Evolutionary conservation across 2,888 invertebrate species (phyloP), one percentile per base, ranked within the genome.

Genomic region (Patella pellucida): DNA sequence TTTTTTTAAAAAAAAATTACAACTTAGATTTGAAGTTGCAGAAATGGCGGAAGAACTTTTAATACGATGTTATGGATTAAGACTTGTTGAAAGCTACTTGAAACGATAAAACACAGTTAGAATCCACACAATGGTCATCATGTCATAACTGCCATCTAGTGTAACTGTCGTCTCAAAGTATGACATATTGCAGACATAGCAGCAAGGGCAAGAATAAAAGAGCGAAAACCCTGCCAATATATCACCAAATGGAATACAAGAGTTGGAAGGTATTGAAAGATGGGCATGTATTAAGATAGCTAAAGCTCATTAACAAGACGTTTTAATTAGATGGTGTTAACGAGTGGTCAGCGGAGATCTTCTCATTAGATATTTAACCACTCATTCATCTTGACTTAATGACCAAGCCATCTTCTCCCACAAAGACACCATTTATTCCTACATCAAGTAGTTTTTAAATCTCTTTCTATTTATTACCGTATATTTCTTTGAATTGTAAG

Each of bases 371-470:
- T 2, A 23, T 62, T 62, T 62, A 62, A 23, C 19, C 12, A 11
- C 23, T 23, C 62, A 62, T 62, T 23, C 62, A 62, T 62, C 62
- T 62, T 62, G 62, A 62, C 23, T 23, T 23, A 62, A 62, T 62
- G 62, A 62, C 62, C 62, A 62, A 19, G 12, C 19, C 23, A 23
- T 23, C 19, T 62, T 62, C 23, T 23, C 19, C 23, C 62, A 62
- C 62, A 62, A 62, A 62, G 62, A 62, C 62, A 62, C 12, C 62
- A 62, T 62, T 62, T 62, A 62, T 62, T 62, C 62, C 41, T 11
- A 11, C 19, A 19, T 19, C 62, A 62, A 62, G 62, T 23, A 23
- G 62, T 62, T 23, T 62, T 23, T 19, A 62, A 62, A 62, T 23
- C 62, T 23, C 19, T 62, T 14, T 19, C 23, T 62, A 23, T 62